These are phyloP conservation scores for Oscheius sp. DNA, from an alignment of 2,888 invertebrate species.

Conservation along the genomic window DNA sequence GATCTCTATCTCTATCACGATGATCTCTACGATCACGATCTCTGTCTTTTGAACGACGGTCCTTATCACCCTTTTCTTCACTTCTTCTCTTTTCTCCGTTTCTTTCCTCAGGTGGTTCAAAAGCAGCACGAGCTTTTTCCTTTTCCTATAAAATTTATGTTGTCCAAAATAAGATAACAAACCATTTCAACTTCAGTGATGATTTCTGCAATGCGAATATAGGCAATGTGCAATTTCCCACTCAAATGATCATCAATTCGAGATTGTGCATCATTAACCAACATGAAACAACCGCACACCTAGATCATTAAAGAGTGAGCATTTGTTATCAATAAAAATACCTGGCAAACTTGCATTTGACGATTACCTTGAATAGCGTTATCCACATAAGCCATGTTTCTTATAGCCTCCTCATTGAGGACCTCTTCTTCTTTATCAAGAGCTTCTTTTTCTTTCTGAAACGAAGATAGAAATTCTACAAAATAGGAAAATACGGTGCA, in stretches of 20 bases:
- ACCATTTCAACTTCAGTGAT: conserved; percentile 29
- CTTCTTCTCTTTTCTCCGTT: neutral
- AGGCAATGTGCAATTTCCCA: conserved; percentile 57
- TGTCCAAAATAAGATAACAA: neutral
- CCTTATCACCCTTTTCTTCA: conserved; percentile 1
- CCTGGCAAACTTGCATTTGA: conserved; percentile 55
- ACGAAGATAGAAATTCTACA: neutral
- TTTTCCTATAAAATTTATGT: neutral
- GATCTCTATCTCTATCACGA: conserved; percentile 17
- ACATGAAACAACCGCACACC: conserved; percentile 59
- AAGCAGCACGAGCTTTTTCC: conserved; percentile 12
- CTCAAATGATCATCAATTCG: conserved; percentile 57
- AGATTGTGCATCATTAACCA: conserved; percentile 55
- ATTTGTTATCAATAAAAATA: neutral
- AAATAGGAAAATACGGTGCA: conserved; percentile 29
- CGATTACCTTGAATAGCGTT: conserved; percentile 47
- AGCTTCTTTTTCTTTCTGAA: conserved; percentile 34
- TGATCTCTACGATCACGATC: conserved; percentile 14
- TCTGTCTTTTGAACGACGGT: neutral
- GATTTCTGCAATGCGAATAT: conserved; percentile 39
- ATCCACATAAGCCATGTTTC: conserved; percentile 47
- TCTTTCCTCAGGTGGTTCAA: conserved; percentile 16
- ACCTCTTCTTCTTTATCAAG: conserved; percentile 42
- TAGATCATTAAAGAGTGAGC: conserved; percentile 7
- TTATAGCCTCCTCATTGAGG: conserved; percentile 39